Evolutionary conservation across 2,888 invertebrate species (phyloP).

Genomic region (Unio delphinus): DNA sequence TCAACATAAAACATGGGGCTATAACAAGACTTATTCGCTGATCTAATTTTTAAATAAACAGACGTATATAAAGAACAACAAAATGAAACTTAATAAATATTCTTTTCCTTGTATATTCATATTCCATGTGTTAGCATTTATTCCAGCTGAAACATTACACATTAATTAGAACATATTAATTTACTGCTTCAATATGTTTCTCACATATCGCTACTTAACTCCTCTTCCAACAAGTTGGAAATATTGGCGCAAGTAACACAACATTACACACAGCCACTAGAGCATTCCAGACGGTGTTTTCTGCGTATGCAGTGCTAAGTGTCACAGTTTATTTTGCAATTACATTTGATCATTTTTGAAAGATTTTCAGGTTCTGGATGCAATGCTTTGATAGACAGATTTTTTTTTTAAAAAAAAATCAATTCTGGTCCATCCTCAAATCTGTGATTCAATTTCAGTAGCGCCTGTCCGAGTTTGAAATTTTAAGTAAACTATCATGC

Average conservation of each 20-base stretch:
- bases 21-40: no score
- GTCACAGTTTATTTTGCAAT: slow-evolving; percentile 34
- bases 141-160: no score
- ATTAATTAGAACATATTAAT: no score
- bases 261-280: slow-evolving; percentile 28
- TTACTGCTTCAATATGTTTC: no score
- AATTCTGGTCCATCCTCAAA: slow-evolving; percentile 33
- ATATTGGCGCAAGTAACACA: slow-evolving; percentile 21
- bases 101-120: no score
- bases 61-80: no score
- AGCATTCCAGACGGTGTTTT: slow-evolving; percentile 33
- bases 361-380: slow-evolving; percentile 22
- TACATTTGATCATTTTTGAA: slow-evolving; percentile 22
- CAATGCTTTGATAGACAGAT: slow-evolving; percentile 21
- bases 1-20: no score
- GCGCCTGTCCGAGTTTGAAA: slow-evolving; percentile 30
- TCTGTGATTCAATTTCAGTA: slow-evolving; percentile 9
- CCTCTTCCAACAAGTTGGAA: not conserved
- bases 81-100: no score
- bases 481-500: slow-evolving; percentile 34
- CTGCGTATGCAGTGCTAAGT: slow-evolving; percentile 28
- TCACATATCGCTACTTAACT: no score
- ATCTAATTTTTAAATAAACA: no score
- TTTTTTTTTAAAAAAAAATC: not conserved
- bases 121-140: no score